Evolutionary conservation across 2,888 invertebrate species (phyloP), one percentile per base, ranked within the genome.

Genomic region (Carabus problematicus): DNA sequence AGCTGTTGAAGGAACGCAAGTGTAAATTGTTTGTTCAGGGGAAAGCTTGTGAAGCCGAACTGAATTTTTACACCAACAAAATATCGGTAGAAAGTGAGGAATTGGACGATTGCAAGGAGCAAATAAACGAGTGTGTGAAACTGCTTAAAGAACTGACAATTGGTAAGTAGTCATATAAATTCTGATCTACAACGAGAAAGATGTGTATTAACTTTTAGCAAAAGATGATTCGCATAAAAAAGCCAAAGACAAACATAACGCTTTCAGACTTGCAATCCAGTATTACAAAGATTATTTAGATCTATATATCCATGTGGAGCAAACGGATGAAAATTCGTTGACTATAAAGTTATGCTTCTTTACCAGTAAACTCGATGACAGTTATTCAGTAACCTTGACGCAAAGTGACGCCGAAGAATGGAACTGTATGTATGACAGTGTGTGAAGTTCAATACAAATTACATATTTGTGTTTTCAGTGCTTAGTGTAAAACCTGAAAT

Each of bases 271-370:
- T 18, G 52, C 52, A 9, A 16, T 16, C 9, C 16, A 12, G 19
- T 52, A 18, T 52, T 52, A 52, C 7, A 52, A 52, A 52, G 18
- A 16, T 18, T 16, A 52, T 12, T 52, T 52, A 12, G 16, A 52
- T 52, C 9, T 52, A 18, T 52, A 52, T 12, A 6, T 14, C 8
- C 11, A 52, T 18, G 9, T 14, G 7, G 19, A 16, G 8, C 9
- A 52, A 14, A 8, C 9, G 1, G 9, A 52, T 16, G 16, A 16
- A 18, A 18, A 9, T 11, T 16, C 12, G 12, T 52, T 18, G 9
- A 1, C 1, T 9, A 18, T 52, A 6, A 52, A 7, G 1, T 52
- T 52, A 14, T 52, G 52, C 16, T 52, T 52, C 8, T 52, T 52
- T 12, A 52, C 52, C 1, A 52, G 52, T 14, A 52, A 52, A 52